Percentiles rank a stretch among this genome's conserved stretches.
Evolutionary conservation across 2,888 invertebrate species (phyloP).

Genomic region (Eudemis profundana): DNA sequence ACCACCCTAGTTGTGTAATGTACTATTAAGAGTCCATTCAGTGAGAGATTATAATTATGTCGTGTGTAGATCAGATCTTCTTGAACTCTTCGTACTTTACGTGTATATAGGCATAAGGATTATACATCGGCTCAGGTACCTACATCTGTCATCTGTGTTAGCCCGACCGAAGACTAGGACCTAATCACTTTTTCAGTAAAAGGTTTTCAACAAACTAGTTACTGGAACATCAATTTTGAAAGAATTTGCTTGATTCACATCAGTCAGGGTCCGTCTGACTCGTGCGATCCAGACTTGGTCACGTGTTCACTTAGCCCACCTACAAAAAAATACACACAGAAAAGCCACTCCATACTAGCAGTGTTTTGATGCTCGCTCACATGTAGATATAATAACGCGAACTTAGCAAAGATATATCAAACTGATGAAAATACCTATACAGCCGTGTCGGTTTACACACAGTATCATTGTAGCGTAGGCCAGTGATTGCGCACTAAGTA

Average conservation of each 20-base stretch:
- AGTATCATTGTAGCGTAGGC: not conserved
- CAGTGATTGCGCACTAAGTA: not conserved
- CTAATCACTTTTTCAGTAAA: not conserved
- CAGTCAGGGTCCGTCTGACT: constrained; percentile 6
- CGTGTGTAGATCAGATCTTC: no score
- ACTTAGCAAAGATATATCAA: not conserved
- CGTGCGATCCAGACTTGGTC: constrained; percentile 2
- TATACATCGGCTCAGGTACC: no score
- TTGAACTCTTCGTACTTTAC: no score
- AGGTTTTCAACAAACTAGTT: no score
- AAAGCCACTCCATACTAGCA: not conserved
- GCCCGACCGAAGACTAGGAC: no score
- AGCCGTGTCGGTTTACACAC: not conserved
- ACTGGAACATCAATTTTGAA: no score
- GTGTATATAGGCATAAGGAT: no score
- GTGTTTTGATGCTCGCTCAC: not conserved
- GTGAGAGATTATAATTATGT: no score
- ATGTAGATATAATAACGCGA: no score
- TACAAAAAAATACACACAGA: not conserved
- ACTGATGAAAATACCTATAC: not conserved
- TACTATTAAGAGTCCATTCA: no score
- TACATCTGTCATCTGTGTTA: no score
- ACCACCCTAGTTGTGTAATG: no score
- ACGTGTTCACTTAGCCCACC: not conserved
- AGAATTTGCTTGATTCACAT: constrained; percentile 14